Evolutionary conservation across 1,140 invertebrate species (phyloP), one percentile per base, ranked within the genome.

Genomic region (Diorhabda sublineata): DNA sequence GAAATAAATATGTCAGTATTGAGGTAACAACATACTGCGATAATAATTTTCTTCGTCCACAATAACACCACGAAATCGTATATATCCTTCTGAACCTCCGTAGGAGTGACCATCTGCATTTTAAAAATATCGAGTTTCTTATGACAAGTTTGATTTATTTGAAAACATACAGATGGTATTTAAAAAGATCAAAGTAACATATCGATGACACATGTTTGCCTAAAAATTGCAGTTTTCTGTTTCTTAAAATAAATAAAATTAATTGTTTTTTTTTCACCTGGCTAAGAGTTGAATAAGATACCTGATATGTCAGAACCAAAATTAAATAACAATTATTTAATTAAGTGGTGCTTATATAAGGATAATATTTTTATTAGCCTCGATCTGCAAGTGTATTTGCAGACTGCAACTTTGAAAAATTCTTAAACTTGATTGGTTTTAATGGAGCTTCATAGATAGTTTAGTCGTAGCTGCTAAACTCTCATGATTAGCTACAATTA

Each of bases 141-240:
- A 43, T 67, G 65, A 67, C 65, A 67, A 60, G 11, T 60, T 47
- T 67, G 65, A 67, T 67, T 60, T 67, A 67, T 67, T 60, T 42
- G 65, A 67, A 60, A 67, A 67, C 65, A 67, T 45, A 58, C 65
- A 67, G 65, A 60, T 67, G 65, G 65, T 59, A 60, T 67, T 67
- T 47, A 60, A n/a, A 60, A 60, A 67, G 65, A 67, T 67, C 65
- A 67, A 67, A 67, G 65, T 60, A 60, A 47, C 65, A 59, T 67
- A 43, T 67, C 58, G 58, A 60, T 59, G 65, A 67, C 65, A 67
- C 58, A 60, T 59, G 65, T 67, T 56, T 26, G 47, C n/a, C n/a
- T n/a, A 52, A n/a, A 52, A 52, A 52, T 52, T 52, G n/a, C n/a
- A n/a, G 47, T n/a, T 6, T 4, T 52, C 47, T 52, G 47, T 52